These are phyloP conservation scores for Malaclemys terrapin DNA, from an alignment of 2,113 vertebrate genomes.

Conservation along the genomic window DNA sequence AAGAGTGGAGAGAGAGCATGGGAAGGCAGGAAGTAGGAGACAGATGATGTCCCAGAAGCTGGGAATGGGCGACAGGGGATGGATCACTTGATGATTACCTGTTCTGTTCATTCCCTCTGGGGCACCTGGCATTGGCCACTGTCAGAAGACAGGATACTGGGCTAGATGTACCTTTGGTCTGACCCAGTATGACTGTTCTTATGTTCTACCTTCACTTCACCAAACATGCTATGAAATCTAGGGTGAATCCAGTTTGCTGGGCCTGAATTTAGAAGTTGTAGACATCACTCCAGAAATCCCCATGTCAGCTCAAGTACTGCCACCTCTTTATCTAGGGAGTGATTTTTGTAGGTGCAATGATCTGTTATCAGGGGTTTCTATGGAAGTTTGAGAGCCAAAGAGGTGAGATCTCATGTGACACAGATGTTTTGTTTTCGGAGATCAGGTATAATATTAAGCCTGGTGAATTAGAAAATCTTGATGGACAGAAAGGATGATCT, in stretches of 20 bases:
- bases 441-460: neutral
- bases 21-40: no score
- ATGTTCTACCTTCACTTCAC: neutral
- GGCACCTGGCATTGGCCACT: no score
- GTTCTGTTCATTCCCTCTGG: no score
- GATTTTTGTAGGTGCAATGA: neutral
- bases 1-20: no score
- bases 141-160: no score
- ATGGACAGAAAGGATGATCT: neutral
- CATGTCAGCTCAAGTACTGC: neutral
- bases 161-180: no score
- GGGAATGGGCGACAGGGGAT: no score
- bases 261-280: neutral
- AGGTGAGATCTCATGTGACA: neutral
- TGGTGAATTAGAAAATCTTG: neutral
- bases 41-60: no score
- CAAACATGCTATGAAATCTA: neutral
- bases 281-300: neutral
- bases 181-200: no score
- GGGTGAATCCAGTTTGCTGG: neutral
- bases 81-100: no score
- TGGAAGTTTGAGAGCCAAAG: neutral
- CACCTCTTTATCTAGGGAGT: neutral
- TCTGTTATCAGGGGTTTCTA: neutral
- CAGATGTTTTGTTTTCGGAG: neutral